phyloP scores from a whole-genome alignment of 1,140 invertebrate genomes.

The Brachionus rubens region DNA sequence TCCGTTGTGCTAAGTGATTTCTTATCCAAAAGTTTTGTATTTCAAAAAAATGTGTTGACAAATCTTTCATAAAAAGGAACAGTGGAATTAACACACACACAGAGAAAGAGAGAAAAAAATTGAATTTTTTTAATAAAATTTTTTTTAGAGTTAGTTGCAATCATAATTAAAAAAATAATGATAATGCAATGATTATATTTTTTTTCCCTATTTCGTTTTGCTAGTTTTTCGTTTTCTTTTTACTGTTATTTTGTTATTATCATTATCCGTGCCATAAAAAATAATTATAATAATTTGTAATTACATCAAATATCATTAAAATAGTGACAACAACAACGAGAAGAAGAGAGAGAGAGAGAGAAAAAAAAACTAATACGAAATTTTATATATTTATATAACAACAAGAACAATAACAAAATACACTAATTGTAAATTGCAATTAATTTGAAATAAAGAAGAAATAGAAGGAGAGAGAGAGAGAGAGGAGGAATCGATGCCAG shows the following conservation, averaged over 20 bases:
- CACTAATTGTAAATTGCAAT: slow-evolving; percentile 26
- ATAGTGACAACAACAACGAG: background rate
- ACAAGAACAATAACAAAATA: background rate
- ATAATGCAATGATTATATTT: background rate
- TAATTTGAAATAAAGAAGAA: background rate
- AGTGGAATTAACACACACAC: no score
- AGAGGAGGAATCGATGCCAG: background rate
- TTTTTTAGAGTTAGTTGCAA: background rate
- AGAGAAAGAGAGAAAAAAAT: background rate
- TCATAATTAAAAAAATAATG: slow-evolving; percentile 11
- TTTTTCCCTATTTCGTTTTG: background rate
- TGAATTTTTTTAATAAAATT: background rate
- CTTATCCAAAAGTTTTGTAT: no score
- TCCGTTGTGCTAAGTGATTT: no score
- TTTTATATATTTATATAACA: no score
- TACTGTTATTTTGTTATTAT: background rate
- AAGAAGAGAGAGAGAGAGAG: no score
- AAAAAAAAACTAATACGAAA: background rate
- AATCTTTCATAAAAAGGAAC: no score
- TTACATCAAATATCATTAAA: slow-evolving; percentile 9
- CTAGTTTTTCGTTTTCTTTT: background rate
- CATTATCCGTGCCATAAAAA: slow-evolving; percentile 13
- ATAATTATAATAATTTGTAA: slow-evolving; percentile 42
- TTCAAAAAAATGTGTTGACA: no score
- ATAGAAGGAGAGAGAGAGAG: background rate